Evolutionary conservation across 2,797 vertebrate species (phyloP).

Genomic region (Manis pentadactyla): DNA sequence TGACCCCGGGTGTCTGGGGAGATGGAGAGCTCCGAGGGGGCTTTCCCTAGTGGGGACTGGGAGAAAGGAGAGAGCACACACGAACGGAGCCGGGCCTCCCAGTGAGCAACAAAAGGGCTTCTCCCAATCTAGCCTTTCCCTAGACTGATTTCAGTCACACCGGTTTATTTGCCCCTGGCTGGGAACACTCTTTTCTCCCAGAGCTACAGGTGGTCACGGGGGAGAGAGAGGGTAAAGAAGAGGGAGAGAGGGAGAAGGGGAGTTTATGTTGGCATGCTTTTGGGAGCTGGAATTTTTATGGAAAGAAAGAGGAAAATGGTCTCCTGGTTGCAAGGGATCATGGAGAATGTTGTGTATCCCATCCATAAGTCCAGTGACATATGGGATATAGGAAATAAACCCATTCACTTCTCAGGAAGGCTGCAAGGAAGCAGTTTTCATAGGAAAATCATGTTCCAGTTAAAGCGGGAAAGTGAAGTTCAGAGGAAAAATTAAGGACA

Average conservation of each 20-base stretch:
- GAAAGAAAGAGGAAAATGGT: not conserved
- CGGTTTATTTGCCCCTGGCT: no score
- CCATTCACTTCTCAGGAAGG: not conserved
- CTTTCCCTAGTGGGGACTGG: no score
- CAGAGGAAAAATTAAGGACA: not conserved
- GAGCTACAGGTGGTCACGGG: not conserved
- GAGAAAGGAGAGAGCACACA: no score
- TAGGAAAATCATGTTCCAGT: not conserved
- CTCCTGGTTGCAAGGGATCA: not conserved
- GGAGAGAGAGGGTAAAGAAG: not conserved
- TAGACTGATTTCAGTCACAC: no score
- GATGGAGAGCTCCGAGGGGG: no score
- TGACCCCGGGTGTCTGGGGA: no score
- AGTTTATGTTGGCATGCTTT: not conserved
- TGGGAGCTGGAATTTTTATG: constrained; percentile 1
- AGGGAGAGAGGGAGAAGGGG: not conserved
- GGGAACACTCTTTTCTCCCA: no score
- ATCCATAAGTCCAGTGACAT: not conserved
- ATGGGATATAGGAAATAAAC: not conserved
- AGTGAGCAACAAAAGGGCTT: no score
- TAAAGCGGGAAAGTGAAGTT: not conserved
- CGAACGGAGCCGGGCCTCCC: no score
- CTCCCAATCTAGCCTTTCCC: no score
- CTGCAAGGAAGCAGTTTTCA: not conserved
- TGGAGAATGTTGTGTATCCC: not conserved